phyloP scores from a whole-genome alignment of 2,888 invertebrate genomes.

The Drosophila quasianomalipes region DNA sequence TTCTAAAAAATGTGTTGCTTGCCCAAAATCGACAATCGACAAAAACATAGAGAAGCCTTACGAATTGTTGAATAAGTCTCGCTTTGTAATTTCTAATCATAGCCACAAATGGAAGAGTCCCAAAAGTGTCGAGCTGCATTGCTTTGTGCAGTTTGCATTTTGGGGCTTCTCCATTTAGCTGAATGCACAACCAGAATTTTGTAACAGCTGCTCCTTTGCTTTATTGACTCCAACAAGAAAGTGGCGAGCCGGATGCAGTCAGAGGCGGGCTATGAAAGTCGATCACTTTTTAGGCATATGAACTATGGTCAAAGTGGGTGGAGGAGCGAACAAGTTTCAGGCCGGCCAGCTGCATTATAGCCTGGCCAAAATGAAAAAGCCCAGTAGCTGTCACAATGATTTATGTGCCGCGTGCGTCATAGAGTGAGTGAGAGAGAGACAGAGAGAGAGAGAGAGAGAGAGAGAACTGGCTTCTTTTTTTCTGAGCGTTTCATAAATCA shows the following conservation, averaged over 20 bases:
- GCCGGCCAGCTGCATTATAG: slow-evolving; percentile 28
- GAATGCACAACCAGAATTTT: slow-evolving; percentile 15
- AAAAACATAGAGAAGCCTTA: too few relatives aligned
- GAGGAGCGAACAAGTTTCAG: slow-evolving; percentile 25
- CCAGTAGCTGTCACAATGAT: slow-evolving; percentile 76
- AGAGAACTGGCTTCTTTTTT: background rate
- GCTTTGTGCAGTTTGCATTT: background rate
- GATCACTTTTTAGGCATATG: background rate
- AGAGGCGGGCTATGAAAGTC: slow-evolving; percentile 21
- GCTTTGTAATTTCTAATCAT: background rate
- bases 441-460: background rate
- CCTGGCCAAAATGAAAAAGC: slow-evolving; percentile 53
- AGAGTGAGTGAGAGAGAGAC: background rate
- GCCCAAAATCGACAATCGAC: too few relatives aligned
- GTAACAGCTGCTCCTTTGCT: slow-evolving; percentile 8
- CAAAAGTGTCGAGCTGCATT: background rate
- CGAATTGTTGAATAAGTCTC: background rate
- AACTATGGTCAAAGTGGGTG: background rate
- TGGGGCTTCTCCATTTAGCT: background rate
- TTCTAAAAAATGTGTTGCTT: too few relatives aligned
- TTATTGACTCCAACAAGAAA: slow-evolving; percentile 14
- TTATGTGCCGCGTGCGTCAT: slow-evolving; percentile 60
- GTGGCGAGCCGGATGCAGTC: slow-evolving; percentile 31
- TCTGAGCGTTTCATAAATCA: slow-evolving; percentile 53
- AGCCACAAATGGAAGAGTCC: slow-evolving; percentile 5